Conservation (phyloP, 1,140 invertebrate species). For the Papilio dardanus region DNA sequence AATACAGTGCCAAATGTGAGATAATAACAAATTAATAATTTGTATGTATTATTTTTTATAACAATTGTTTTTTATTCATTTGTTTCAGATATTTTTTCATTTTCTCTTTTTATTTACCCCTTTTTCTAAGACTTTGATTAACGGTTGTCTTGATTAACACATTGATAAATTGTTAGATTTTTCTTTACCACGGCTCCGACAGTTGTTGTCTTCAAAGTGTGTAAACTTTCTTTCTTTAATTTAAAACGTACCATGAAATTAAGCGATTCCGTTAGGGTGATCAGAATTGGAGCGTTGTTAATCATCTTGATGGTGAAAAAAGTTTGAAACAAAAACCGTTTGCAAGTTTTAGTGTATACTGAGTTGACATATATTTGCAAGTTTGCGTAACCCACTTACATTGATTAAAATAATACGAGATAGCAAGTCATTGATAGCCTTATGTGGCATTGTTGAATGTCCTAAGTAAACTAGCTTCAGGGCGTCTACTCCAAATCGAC, state of each 20-base stretch:
- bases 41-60: background rate
- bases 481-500: no score
- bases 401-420: background rate
- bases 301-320: background rate
- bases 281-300: slow-evolving; percentile 22
- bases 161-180: background rate
- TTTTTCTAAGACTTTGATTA: background rate
- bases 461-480: background rate
- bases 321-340: background rate
- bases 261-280: slow-evolving; percentile 1
- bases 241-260: slow-evolving; percentile 18
- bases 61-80: background rate
- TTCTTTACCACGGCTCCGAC: no score
- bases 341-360: background rate
- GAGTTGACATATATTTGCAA: background rate
- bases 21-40: background rate
- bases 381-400: background rate
- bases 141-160: background rate
- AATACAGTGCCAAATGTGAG: background rate
- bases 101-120: background rate
- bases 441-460: background rate
- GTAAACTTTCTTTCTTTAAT: slow-evolving; percentile 17
- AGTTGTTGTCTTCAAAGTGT: background rate
- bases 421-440: background rate
- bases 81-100: background rate